Conservation (phyloP, 2,113 vertebrate species). For the Oreochromis tanganicae region DNA sequence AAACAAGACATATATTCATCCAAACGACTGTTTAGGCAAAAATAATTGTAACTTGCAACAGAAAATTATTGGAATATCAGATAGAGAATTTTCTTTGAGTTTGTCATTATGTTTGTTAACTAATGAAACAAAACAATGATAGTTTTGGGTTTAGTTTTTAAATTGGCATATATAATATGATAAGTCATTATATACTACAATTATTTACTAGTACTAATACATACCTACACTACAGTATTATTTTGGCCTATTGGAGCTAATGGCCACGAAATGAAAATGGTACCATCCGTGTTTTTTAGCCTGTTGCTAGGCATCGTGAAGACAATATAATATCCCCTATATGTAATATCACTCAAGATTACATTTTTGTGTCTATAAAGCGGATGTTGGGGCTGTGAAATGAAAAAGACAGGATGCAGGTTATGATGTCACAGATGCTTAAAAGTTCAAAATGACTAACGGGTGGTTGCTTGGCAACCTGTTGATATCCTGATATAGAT, state of each 20-base stretch:
- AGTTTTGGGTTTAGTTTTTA: not conserved
- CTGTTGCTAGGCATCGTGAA: not conserved
- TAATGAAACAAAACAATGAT: not conserved
- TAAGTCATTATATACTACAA: not conserved
- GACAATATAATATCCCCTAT: not conserved
- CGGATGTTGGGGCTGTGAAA: not conserved
- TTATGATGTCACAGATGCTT: not conserved
- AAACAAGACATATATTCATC: not conserved
- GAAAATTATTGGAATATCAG: not conserved
- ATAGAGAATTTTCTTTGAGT: not conserved
- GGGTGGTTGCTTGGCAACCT: not conserved
- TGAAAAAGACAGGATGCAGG: not conserved
- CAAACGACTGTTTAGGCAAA: accelerated
- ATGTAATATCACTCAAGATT: not conserved
- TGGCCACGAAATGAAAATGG: not conserved
- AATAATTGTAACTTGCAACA: not conserved
- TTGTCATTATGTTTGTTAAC: not conserved
- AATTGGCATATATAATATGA: not conserved
- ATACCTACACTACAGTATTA: not conserved
- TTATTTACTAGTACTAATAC: not conserved
- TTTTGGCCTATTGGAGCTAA: not conserved
- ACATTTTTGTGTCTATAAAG: not conserved
- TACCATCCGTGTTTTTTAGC: not conserved
- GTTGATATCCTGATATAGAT: not conserved
- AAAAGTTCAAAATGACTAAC: not conserved